Evolutionary conservation across 2,797 vertebrate genomes (phyloP).

Genomic region (Cryptoprocta ferox): DNA sequence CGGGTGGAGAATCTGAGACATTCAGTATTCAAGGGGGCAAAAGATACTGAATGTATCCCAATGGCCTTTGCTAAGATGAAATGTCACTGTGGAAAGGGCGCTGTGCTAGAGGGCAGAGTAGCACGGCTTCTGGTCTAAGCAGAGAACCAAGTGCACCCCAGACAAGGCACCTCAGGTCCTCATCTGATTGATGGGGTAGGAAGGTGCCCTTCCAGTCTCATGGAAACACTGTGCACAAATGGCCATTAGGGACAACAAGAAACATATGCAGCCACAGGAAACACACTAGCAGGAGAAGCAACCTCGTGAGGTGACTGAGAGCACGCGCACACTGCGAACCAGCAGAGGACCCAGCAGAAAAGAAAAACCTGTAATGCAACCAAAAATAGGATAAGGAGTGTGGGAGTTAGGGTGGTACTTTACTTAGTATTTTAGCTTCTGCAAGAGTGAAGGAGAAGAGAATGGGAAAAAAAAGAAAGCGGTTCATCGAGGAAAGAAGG

Average conservation of each 20-base stretch:
- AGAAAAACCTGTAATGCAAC: neutral
- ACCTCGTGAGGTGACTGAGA: neutral
- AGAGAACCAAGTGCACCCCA: neutral
- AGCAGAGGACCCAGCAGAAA: neutral
- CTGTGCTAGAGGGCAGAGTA: neutral
- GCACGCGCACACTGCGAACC: accelerated
- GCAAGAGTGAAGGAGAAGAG: neutral
- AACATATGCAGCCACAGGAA: neutral
- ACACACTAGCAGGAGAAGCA: neutral
- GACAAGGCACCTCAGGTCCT: neutral
- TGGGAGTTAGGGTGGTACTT: neutral
- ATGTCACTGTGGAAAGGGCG: neutral
- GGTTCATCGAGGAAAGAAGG: neutral
- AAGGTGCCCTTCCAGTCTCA: neutral
- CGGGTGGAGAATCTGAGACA: slow-evolving; percentile 37
- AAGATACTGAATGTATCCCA: neutral
- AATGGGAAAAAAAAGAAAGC: neutral
- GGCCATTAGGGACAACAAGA: neutral
- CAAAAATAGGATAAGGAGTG: neutral
- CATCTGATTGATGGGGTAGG: neutral
- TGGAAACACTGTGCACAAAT: neutral
- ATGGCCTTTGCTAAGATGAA: neutral
- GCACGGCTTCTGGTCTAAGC: neutral
- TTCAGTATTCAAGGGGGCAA: neutral
- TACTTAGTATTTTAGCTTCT: neutral